Conservation (phyloP, 2,113 vertebrate species). For the Loxodonta africana region DNA sequence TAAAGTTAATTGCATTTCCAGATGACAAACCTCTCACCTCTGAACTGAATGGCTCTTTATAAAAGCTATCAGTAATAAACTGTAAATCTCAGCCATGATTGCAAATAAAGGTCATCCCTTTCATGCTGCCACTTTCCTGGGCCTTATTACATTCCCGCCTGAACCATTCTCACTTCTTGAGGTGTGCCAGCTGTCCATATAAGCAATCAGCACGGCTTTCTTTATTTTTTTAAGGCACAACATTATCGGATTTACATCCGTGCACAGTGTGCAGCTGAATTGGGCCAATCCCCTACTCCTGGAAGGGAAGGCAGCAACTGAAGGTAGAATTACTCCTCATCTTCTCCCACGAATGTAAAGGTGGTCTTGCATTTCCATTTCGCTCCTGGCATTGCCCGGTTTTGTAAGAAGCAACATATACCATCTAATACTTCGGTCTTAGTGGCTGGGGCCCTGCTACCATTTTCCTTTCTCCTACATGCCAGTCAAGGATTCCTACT, state of each 20-base stretch:
- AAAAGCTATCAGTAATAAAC: constrained; percentile 96
- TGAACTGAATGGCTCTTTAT: constrained; percentile 96
- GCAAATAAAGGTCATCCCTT: constrained; percentile 95
- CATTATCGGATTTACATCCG: constrained; percentile 86
- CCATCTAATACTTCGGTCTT: background rate
- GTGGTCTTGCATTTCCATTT: constrained; percentile 64
- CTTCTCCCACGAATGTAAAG: constrained; percentile 73
- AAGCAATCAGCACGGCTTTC: constrained; percentile 83
- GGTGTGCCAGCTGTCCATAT: constrained; percentile 88
- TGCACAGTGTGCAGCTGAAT: constrained; percentile 72
- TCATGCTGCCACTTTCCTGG: constrained; percentile 90
- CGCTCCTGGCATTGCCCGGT: background rate
- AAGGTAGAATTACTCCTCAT: constrained; percentile 78
- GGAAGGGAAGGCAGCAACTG: constrained; percentile 67
- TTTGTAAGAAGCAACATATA: background rate
- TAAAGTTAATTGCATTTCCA: constrained; percentile 96
- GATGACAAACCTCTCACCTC: constrained; percentile 95
- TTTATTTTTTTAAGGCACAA: constrained; percentile 82
- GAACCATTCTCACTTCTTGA: constrained; percentile 89
- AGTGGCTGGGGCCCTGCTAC: fast-evolving
- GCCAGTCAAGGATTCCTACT: background rate
- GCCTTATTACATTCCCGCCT: constrained; percentile 90
- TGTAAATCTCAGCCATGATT: constrained; percentile 95
- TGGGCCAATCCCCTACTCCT: constrained; percentile 77
- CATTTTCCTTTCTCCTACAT: background rate